Evolutionary conservation across 2,113 vertebrate genomes (phyloP).

Genomic region (Suricata suricatta): DNA sequence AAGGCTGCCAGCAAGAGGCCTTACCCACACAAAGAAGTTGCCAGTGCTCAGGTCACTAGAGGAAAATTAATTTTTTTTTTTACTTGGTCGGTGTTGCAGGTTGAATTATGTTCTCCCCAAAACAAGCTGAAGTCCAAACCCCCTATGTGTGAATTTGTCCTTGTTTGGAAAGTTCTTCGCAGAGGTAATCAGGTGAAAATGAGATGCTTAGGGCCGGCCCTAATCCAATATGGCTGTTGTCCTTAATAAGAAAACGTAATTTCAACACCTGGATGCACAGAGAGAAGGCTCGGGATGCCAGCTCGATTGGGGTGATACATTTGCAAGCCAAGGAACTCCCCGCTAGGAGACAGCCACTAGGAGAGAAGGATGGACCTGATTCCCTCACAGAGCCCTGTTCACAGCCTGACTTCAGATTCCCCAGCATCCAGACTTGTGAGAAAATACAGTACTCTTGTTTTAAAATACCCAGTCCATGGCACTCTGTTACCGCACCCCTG

Average conservation of each 20-base stretch:
- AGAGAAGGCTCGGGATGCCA: not conserved
- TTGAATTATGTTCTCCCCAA: not conserved
- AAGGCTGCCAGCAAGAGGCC: accelerated
- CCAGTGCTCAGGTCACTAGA: not conserved
- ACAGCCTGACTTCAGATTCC: too few species aligned
- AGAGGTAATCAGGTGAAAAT: not conserved
- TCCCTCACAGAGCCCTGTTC: not conserved
- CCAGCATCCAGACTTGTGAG: not conserved
- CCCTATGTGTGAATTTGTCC: not conserved
- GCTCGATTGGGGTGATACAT: accelerated
- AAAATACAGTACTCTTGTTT: not conserved
- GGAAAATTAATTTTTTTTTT: not conserved
- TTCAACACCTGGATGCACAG: not conserved
- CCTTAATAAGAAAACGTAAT: not conserved
- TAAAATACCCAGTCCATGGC: not conserved
- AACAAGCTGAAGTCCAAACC: not conserved
- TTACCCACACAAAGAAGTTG: not conserved
- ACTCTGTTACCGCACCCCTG: not conserved
- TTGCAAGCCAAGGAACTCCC: too few species aligned
- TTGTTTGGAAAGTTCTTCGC: not conserved
- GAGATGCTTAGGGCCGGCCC: not conserved
- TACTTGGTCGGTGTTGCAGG: not conserved
- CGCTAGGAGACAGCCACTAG: accelerated
- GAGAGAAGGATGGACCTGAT: accelerated
- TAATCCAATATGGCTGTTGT: not conserved